phyloP scores from a whole-genome alignment of 2,113 vertebrate species.

The Cephalopholis sonnerati region DNA sequence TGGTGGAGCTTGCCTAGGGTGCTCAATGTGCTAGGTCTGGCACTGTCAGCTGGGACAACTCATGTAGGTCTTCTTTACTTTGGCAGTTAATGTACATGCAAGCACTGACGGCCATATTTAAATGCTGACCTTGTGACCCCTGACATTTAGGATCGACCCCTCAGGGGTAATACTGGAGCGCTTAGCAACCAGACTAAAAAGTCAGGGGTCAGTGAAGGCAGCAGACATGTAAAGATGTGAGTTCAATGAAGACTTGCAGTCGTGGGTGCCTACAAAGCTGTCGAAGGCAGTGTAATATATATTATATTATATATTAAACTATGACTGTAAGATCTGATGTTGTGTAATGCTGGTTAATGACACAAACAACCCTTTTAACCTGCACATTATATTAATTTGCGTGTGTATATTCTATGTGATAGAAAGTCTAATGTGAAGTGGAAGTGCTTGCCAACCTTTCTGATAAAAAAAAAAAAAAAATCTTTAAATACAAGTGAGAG shows the following conservation, averaged over 20 bases:
- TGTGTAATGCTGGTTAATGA: not conserved
- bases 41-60: not conserved
- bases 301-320: not conserved
- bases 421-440: not conserved
- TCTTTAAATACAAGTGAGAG: constrained; percentile 8
- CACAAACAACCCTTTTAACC: not conserved
- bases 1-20: too few species aligned
- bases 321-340: not conserved
- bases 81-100: constrained; percentile 14
- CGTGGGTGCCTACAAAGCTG: not conserved
- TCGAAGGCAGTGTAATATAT: not conserved
- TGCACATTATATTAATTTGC: not conserved
- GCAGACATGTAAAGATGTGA: constrained; percentile 34
- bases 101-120: constrained; percentile 4
- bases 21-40: too few species aligned
- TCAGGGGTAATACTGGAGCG: not conserved
- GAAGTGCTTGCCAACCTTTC: not conserved
- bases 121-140: constrained; percentile 30
- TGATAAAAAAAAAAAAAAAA: constrained; percentile 12
- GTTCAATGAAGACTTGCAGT: constrained; percentile 20
- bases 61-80: constrained; percentile 2
- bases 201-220: constrained; percentile 41
- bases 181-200: constrained; percentile 20
- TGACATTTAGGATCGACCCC: constrained; percentile 47
- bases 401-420: not conserved